Evolutionary conservation across 1,140 invertebrate genomes (phyloP), one percentile per base, ranked within the genome.

Genomic region (Diploscapter pachys): DNA sequence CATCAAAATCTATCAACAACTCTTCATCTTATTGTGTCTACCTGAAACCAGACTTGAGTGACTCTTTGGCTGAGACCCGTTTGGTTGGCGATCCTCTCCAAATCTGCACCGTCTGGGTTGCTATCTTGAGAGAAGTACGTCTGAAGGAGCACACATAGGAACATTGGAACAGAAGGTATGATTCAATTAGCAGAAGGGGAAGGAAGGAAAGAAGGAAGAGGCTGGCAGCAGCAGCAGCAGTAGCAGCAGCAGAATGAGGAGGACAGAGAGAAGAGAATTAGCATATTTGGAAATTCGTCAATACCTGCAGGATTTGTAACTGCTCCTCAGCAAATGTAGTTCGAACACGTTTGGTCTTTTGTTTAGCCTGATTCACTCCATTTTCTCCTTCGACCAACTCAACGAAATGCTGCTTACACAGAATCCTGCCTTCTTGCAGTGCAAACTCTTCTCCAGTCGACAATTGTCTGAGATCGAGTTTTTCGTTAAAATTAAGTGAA

Each of bases 251-350:
- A 31, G 31, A 31, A 31, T 31, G 31, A 31, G 31, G 31, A 31
- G 31, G 31, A 31, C 31, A 31, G 31, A 31, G 31, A 31, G 31
- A 31, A 31, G 31, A 31, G 31, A 31, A 31, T 31, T 31, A 31
- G 31, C 31, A 31, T 31, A 31, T 31, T 31, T 31, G 31, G 31
- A 31, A 31, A 31, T 55, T 8, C 66, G 13, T 6, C 2, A 52
- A 11, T 54, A 76, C 94, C 86, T 99, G 95, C 5, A 99, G 89
- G 48, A 98, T 92, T 83, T 94, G 93, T 55, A 99, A 89, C 85
- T 99, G 96, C 84, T 98, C 95, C 87, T 98, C 96, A 4, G 95
- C 97, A 88, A 98, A 99, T 2, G 95, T 98, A 2, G 96, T 99
- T 63, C 96, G 89, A 5, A 98, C 94, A 56, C 96, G 89, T 89